A percentile compares a stretch with the other conserved stretches of the same genome.
Evolutionary conservation across 1,140 invertebrate species (phyloP).

Genomic region (Araneus ventricosus): DNA sequence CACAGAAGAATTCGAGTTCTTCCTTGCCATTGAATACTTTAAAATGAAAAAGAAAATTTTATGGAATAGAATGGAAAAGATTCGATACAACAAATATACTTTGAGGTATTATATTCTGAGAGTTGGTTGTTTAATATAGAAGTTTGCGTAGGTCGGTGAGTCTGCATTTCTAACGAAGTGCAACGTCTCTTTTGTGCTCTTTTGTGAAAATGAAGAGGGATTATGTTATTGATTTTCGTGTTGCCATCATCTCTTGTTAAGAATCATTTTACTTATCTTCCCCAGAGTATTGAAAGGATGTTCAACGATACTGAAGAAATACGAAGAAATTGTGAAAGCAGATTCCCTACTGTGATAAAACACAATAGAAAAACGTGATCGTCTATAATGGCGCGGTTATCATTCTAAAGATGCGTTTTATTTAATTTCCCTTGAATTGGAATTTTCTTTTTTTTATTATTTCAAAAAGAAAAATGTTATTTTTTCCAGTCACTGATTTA

Average conservation of each 20-base stretch:
- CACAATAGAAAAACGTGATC: not conserved
- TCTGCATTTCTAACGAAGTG: not conserved
- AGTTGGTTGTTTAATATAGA: not conserved
- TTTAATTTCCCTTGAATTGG: not conserved
- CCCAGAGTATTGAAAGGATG: not conserved
- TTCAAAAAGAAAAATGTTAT: too few relatives aligned
- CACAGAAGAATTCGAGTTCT: not conserved
- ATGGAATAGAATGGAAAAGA: not conserved
- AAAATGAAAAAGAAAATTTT: not conserved
- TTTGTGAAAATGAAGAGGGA: not conserved
- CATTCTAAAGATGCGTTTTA: not conserved
- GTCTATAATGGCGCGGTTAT: not conserved
- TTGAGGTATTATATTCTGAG: not conserved
- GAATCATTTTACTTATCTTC: slow-evolving; percentile 18
- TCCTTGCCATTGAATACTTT: too few relatives aligned
- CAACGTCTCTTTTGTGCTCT: not conserved
- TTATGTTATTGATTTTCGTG: slow-evolving; percentile 12
- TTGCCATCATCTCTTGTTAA: not conserved
- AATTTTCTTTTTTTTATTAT: too few relatives aligned
- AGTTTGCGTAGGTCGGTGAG: not conserved
- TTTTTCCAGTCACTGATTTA: too few relatives aligned
- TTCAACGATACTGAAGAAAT: not conserved
- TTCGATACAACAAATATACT: not conserved
- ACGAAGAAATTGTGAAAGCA: not conserved
- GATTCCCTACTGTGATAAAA: not conserved